A percentile compares a stretch with the other conserved stretches of the same genome.
Evolutionary conservation across 2,888 invertebrate genomes (phyloP).

Genomic region (Hypsopygia costalis): DNA sequence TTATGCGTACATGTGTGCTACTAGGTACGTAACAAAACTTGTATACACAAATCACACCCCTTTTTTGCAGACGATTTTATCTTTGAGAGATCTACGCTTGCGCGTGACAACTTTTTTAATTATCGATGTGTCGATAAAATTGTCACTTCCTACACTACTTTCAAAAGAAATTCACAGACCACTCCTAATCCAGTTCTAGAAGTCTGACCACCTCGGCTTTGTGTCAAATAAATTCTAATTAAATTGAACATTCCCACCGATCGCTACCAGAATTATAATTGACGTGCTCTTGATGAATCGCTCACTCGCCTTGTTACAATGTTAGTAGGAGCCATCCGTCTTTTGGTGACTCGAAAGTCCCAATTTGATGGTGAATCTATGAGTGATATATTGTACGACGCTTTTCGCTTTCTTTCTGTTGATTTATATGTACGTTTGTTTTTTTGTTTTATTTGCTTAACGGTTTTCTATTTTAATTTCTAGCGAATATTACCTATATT

Average conservation of each 20-base stretch:
- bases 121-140: conserved; percentile 22
- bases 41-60: no score
- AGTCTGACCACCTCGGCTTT: conserved; percentile 4
- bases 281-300: conserved; percentile 76
- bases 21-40: no score
- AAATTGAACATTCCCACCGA: conserved; percentile 59
- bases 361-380: conserved; percentile 53
- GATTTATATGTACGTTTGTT: conserved; percentile 13
- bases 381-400: conserved; percentile 57
- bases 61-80: no score
- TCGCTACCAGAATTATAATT: conserved; percentile 60
- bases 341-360: conserved; percentile 49
- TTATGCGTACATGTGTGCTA: no score
- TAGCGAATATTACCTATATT: no score
- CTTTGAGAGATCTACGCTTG: no score
- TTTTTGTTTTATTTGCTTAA: conserved; percentile 11
- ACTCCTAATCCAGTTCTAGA: conserved; percentile 6
- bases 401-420: conserved; percentile 35
- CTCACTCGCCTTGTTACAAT: conserved; percentile 68
- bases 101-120: no score
- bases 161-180: conserved; percentile 21
- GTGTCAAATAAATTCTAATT: conserved; percentile 76
- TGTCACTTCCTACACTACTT: conserved; percentile 28
- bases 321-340: conserved; percentile 63
- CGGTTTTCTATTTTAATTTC: neutral